A percentile compares a stretch with the other conserved stretches of the same genome.
Evolutionary conservation across 2,113 vertebrate species (phyloP).

Genomic region (Poeciliopsis prolifica): DNA sequence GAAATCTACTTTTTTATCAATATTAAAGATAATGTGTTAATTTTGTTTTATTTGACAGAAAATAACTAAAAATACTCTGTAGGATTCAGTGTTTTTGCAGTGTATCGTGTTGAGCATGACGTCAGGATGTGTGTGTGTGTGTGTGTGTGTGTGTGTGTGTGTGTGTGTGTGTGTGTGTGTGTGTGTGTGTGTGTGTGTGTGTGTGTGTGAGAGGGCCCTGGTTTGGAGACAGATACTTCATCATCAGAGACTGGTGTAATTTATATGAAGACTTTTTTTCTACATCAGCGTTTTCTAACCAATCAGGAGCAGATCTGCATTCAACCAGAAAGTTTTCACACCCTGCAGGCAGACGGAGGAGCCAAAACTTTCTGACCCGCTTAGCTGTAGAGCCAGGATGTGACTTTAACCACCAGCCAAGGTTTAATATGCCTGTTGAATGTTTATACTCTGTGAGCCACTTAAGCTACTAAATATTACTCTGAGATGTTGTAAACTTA

Average conservation of each 20-base stretch:
- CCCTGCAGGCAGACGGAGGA: conserved; percentile 7
- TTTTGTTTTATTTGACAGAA: too few species aligned
- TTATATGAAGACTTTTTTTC: conserved; percentile 72
- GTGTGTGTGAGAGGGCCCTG: conserved; percentile 5
- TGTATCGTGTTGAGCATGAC: neutral
- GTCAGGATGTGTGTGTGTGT: conserved; percentile 21
- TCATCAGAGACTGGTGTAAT: conserved; percentile 75
- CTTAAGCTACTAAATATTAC: conserved; percentile 17
- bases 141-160: conserved; percentile 26
- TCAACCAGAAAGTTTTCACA: conserved; percentile 59
- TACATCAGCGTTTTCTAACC: conserved; percentile 78
- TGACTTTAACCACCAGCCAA: conserved; percentile 47
- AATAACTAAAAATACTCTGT: too few species aligned
- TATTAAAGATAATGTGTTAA: too few species aligned
- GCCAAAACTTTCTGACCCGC: neutral
- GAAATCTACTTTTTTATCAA: too few species aligned
- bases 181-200: conserved; percentile 34
- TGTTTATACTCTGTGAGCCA: conserved; percentile 28
- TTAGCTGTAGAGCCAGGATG: conserved; percentile 7
- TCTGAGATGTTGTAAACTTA: conserved; percentile 16
- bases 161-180: conserved; percentile 15
- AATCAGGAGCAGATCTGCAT: conserved; percentile 21
- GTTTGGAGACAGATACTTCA: conserved; percentile 70
- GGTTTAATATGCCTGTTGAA: conserved; percentile 29
- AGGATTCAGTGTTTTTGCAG: too few species aligned